A percentile compares a stretch with the other conserved stretches of the same genome.
These are phyloP conservation scores for Chouioia cunea DNA, from an alignment of 2,888 invertebrate genomes.

Conservation along the genomic window DNA sequence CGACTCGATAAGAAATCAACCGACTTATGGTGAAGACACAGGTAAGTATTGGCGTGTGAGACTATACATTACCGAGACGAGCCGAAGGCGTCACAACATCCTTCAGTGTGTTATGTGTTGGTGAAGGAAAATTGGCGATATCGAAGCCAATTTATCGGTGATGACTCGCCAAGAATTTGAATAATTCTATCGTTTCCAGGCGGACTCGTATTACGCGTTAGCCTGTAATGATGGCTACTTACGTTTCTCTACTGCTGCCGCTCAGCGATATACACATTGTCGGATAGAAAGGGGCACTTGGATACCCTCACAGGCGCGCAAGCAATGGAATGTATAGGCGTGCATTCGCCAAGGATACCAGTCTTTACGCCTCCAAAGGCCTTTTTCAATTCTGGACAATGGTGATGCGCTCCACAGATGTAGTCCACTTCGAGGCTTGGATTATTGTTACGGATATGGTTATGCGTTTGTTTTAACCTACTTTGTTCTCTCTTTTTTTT, in stretches of 20 bases:
- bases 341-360: neutral
- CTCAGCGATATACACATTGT: neutral
- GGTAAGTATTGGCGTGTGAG: conserved; percentile 17
- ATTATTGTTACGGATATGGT: too few species aligned
- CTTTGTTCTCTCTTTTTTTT: too few species aligned
- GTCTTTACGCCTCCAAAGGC: conserved; percentile 1
- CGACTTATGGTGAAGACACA: too few species aligned
- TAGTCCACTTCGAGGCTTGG: too few species aligned
- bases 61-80: conserved; percentile 37
- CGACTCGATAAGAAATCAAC: too few species aligned
- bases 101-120: conserved; percentile 54
- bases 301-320: conserved; percentile 7
- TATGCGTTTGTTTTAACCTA: too few species aligned
- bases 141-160: conserved; percentile 63
- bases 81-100: conserved; percentile 48
- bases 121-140: conserved; percentile 62
- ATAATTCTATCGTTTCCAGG: conserved; percentile 65
- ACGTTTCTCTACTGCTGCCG: conserved; percentile 37
- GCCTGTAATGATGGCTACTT: conserved; percentile 61
- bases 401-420: neutral
- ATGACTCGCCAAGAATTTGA: conserved; percentile 57
- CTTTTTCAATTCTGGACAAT: conserved; percentile 20
- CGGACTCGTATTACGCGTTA: conserved; percentile 55
- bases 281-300: conserved; percentile 12
- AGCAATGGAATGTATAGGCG: conserved; percentile 2